Evolutionary conservation across 2,797 vertebrate species (phyloP), one percentile per base, ranked within the genome.

Genomic region (Taeniopygia guttata): DNA sequence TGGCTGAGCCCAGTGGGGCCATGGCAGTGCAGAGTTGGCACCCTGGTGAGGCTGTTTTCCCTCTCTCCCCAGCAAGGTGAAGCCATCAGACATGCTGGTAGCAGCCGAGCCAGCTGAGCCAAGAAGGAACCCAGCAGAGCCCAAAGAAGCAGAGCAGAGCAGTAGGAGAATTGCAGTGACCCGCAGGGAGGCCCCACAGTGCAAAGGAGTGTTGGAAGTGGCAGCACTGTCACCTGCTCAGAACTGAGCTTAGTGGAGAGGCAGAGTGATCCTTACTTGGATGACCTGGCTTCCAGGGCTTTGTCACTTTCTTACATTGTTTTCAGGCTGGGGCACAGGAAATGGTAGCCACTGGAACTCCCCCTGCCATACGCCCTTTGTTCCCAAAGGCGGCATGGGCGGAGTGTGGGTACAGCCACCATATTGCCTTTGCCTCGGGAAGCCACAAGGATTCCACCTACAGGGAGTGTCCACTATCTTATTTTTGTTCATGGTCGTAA

Each of bases 21-120:
- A 0, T 34, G 54, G 26, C 32, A 10, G 32, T 17, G 46, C 0
- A 0, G 13, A 25, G 32, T 0, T 30, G 32, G 20, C 38, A 36
- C 3, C 30, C 8, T 43, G 21, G 55, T 1, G 3, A 6, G 26
- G 34, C 8, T 34, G 13, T 7, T 10, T 34, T 17, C 21, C 9
- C 13, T 25, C 7, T 32, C 30, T 25, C 32, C 13, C 11, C 32
- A 26, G 66, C 32, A 30, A 36, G 45, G 21, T 20, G 30, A 59
- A 34, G 32, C 0, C 0, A 13, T 29, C 36, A 52, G 17, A 43
- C 11, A 21, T 26, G 46, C 32, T 45, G 55, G 79, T 14, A 11
- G 26, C 21, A 52, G 38, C 66, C 0, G 1, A 36, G 55, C 25
- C 36, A 69, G 20, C 30, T 43, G 55, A 51, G 38, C 21, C 9